phyloP scores from a whole-genome alignment of 2,797 vertebrate genomes.

The Pangasius mekongensis region DNA sequence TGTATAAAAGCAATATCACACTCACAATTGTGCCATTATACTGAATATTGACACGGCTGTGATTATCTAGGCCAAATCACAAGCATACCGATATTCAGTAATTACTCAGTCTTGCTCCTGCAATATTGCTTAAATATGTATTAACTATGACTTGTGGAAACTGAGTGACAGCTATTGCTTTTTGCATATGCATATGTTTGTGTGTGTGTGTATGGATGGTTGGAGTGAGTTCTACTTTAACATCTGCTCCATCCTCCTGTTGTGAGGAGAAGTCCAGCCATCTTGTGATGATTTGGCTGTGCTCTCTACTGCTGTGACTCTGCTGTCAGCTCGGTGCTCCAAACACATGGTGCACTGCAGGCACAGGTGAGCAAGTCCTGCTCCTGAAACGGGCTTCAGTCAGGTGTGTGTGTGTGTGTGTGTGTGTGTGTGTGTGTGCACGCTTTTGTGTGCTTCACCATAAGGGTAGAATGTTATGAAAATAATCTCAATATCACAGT shows the following conservation, averaged over 20 bases:
- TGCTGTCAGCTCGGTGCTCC: constrained; percentile 51
- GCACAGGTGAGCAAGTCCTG: constrained; percentile 53
- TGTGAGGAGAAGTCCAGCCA: constrained; percentile 49
- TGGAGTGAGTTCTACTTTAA: constrained; percentile 42
- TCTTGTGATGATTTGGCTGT: constrained; percentile 48
- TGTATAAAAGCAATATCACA: neutral
- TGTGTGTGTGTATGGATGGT: neutral
- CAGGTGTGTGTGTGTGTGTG: constrained; percentile 22
- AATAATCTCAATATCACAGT: neutral
- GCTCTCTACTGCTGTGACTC: constrained; percentile 53
- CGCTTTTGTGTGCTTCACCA: constrained; percentile 1
- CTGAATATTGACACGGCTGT: neutral
- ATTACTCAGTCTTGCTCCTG: neutral
- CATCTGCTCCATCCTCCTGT: constrained; percentile 49
- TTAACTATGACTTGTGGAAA: constrained; percentile 22
- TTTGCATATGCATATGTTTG: neutral
- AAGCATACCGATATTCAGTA: neutral
- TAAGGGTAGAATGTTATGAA: neutral
- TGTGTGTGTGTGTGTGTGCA: neutral
- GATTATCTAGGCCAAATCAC: neutral
- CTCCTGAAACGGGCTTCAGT: constrained; percentile 36
- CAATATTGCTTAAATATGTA: neutral
- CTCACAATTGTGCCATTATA: neutral
- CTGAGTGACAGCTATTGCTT: neutral
- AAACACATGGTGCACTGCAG: constrained; percentile 58